Base-by-base conservation (phyloP, 2,797 vertebrate genomes). In the Argyrosomus regius region DNA sequence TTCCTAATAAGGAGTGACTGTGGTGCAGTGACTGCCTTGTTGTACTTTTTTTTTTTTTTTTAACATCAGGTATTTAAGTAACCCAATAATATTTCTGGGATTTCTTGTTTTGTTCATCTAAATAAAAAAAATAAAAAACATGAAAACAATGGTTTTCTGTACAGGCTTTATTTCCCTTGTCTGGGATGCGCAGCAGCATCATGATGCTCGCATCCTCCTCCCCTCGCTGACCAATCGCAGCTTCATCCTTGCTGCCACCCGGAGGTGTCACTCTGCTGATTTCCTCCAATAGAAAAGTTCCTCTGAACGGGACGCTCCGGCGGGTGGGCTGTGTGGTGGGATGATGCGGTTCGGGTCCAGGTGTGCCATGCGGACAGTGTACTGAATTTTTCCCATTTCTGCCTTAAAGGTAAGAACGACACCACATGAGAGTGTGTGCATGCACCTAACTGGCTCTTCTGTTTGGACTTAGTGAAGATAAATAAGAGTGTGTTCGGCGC, bases 261-360 rank as follows among this genome's bases (percentile, higher is more conserved):
- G 28, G 24, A 52, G 62, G 35, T 78, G 89, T 56, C 86, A 71
- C 61, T 90, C 90, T 62, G 48, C 64, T n/a, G 4, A 71, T 79
- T 10, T 87, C 88, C 59, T 75, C 95, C 95, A 95, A 95, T 94
- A 90, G 92, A 90, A 93, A 93, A 93, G 91, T 93, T 91, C 62
- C 11, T 10, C 65, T 56, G 78, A 59, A 89, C 81, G 79, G 91
- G 88, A 91, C 88, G 81, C 63, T 89, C 80, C 48, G 81, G 75
- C 77, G 75, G 78, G 57, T 83, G 80, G 73, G 89, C 83, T 85
- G 75, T 85, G 75, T 9, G 35, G 35, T 58, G 92, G 87, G 87
- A 82, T 69, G 85, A 86, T 87, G 93, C 91, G 89, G 83, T 90
- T 89, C 87, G 83, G 90, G 82, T 91, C 74, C 92, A 90, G 88